phyloP scores from a whole-genome alignment of 2,888 invertebrate genomes.

The Disparrhopalites patrizii region DNA sequence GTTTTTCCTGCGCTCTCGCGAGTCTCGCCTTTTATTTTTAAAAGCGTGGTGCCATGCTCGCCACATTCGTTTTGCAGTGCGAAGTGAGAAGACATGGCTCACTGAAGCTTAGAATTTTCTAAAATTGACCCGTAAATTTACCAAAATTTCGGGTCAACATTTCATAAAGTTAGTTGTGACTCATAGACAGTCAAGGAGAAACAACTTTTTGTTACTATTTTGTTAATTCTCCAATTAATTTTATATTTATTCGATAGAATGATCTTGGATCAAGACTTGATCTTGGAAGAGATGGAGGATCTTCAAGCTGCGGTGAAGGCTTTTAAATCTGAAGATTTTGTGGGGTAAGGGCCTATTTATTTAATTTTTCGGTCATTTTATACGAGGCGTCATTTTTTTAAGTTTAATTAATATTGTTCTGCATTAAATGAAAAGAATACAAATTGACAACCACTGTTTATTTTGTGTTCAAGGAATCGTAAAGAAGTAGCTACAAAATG shows the following conservation, averaged over 20 bases:
- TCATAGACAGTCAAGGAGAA: no score
- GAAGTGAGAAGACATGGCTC: no score
- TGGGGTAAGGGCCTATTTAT: slow-evolving; percentile 31
- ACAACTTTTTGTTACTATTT: no score
- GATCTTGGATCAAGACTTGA: background rate
- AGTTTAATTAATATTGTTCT: background rate
- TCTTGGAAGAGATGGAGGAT: slow-evolving; percentile 1
- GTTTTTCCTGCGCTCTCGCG: no score
- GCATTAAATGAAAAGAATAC: no score
- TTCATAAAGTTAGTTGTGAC: background rate
- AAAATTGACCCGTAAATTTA: no score
- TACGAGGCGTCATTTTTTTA: background rate
- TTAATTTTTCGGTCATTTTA: background rate
- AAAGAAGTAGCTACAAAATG: slow-evolving; percentile 49
- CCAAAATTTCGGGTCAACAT: background rate
- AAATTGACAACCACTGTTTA: slow-evolving; percentile 14
- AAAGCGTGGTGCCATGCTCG: no score
- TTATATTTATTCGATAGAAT: background rate
- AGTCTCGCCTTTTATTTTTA: no score
- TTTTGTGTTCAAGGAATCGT: slow-evolving; percentile 29
- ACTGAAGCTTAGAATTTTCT: no score
- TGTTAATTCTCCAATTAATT: no score
- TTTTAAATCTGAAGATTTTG: slow-evolving; percentile 40
- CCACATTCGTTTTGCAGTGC: no score
- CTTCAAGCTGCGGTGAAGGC: slow-evolving; percentile 19